These are phyloP conservation scores for Ciconia stormi DNA, from an alignment of 2,113 vertebrate species.

Conservation along the genomic window DNA sequence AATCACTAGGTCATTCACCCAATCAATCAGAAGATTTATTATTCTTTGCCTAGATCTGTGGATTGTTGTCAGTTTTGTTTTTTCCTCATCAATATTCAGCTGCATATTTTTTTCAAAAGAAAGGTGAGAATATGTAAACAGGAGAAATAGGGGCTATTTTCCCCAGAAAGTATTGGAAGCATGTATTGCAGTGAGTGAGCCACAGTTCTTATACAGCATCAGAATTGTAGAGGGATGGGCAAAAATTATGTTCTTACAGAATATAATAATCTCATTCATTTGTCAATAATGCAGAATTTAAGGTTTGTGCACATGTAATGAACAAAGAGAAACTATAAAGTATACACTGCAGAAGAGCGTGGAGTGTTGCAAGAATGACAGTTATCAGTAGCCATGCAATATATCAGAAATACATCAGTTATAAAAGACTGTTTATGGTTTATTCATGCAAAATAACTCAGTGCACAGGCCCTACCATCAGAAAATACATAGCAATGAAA, in stretches of 20 bases:
- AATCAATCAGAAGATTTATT: not conserved
- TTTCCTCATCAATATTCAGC: not conserved
- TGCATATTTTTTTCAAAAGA: not conserved
- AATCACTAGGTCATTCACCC: not conserved
- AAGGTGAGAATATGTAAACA: not conserved
- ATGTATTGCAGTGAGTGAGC: fast-evolving
- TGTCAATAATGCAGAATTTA: not conserved
- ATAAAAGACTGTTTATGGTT: slow-evolving; percentile 27
- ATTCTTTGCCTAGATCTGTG: not conserved
- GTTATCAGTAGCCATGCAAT: not conserved
- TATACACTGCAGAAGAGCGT: not conserved
- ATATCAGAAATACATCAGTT: not conserved
- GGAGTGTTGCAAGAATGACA: not conserved
- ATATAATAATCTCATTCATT: not conserved
- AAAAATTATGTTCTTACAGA: not conserved
- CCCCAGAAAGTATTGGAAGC: not conserved
- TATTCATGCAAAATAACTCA: slow-evolving; percentile 45
- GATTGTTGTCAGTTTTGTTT: not conserved
- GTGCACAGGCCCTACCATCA: not conserved
- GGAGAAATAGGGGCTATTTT: not conserved
- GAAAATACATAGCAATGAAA: not conserved
- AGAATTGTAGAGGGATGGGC: not conserved
- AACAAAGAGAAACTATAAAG: not conserved
- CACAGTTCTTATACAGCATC: not conserved
- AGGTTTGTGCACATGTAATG: not conserved